These are phyloP conservation scores for Amphipyra berbera DNA, from an alignment of 2,888 invertebrate genomes.

Conservation along the genomic window DNA sequence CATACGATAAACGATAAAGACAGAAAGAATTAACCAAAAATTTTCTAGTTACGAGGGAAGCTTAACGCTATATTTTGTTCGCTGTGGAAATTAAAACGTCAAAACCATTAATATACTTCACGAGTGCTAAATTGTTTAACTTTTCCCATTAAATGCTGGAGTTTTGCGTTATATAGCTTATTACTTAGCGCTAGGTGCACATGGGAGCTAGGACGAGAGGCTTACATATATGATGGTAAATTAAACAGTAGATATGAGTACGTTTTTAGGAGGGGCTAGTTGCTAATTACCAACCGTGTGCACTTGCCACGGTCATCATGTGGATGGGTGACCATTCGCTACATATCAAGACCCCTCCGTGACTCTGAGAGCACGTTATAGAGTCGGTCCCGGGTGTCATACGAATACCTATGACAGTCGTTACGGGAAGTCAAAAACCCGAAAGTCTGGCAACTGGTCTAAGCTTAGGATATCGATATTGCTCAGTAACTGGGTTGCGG, in stretches of 20 bases:
- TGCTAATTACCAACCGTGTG: too few species aligned
- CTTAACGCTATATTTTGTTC: constrained; percentile 46
- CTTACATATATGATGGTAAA: constrained; percentile 10
- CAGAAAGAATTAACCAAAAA: constrained; percentile 5
- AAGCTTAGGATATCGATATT: too few species aligned
- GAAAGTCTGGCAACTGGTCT: too few species aligned
- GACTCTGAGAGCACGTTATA: too few species aligned
- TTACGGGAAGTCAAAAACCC: too few species aligned
- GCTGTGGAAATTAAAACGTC: constrained; percentile 77
- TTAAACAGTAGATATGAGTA: constrained; percentile 11
- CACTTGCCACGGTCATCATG: too few species aligned
- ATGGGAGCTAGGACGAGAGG: constrained; percentile 4
- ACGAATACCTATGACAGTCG: too few species aligned
- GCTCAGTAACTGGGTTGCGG: too few species aligned
- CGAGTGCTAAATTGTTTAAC: constrained; percentile 78
- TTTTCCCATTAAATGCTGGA: constrained; percentile 76
- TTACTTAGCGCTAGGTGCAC: constrained; percentile 54
- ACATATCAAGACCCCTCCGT: too few species aligned
- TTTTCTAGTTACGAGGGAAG: not conserved
- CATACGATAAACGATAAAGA: constrained; percentile 16
- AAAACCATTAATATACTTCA: constrained; percentile 77
- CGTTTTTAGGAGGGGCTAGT: too few species aligned
- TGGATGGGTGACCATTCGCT: too few species aligned
- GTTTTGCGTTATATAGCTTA: constrained; percentile 65
- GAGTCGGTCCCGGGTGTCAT: too few species aligned